Evolutionary conservation across 2,113 vertebrate species (phyloP).

Genomic region (Perca fluviatilis): DNA sequence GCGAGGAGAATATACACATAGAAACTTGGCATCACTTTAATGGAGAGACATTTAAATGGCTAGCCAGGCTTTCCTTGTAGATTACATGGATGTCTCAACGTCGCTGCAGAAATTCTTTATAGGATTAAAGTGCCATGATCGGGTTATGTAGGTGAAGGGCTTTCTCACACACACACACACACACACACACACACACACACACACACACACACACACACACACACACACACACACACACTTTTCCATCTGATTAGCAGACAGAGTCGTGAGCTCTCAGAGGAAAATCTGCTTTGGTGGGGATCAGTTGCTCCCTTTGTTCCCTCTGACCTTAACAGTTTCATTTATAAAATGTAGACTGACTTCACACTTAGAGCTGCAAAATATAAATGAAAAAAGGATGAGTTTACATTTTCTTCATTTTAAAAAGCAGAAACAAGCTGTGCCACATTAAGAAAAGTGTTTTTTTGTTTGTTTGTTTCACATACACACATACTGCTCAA

Average conservation of each 20-base stretch:
- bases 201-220: too few relatives aligned
- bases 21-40: slow-evolving; percentile 27
- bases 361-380: neutral
- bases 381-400: neutral
- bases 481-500: neutral
- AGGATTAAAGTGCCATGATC: slow-evolving; percentile 72
- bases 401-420: neutral
- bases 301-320: slow-evolving; percentile 19
- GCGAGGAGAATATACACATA: neutral
- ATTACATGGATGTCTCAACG: slow-evolving; percentile 37
- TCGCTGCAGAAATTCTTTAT: slow-evolving; percentile 61
- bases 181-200: too few relatives aligned
- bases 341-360: slow-evolving; percentile 5
- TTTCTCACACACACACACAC: neutral
- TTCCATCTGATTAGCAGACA: slow-evolving; percentile 53
- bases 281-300: slow-evolving; percentile 57
- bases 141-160: slow-evolving; percentile 66
- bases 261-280: slow-evolving; percentile 32
- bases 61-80: slow-evolving; percentile 25
- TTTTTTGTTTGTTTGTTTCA: neutral
- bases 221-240: too few relatives aligned
- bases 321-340: neutral
- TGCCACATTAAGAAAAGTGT: neutral
- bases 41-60: slow-evolving; percentile 8
- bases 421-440: neutral